Evolutionary conservation across 1,140 invertebrate species (phyloP), one percentile per base, ranked within the genome.

Genomic region (Panonychus citri): DNA sequence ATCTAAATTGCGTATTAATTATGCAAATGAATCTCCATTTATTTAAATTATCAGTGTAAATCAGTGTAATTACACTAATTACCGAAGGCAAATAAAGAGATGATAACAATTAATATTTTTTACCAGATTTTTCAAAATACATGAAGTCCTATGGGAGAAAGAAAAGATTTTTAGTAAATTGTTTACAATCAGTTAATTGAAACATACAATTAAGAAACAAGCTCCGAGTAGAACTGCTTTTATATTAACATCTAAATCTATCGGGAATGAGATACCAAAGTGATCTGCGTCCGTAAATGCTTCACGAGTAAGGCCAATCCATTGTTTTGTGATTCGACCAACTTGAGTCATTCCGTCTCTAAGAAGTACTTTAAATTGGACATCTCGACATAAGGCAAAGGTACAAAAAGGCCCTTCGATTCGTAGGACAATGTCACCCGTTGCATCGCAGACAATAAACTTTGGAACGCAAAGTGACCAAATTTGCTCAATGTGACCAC

Each of bases 361-460:
- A 24, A 50, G 56, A 8, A 56, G 21, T 21, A 77, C 75, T 62
- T 78, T 67, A 68, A 80, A 80, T 61, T 73, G 78, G 2, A 87
- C 81, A 65, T 86, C 80, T 12, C 83, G 82, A 70, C 83, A 88
- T 26, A 85, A 74, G 46, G 76, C 79, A 64, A 76, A 81, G 0
- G 81, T 82, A 68, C 82, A 86, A 42, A 84, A 68, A 0, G 88
- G 86, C 4, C 87, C 88, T 67, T 85, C 80, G 62, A 94, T 83
- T 58, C 73, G 74, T 24, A 93, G 69, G 1, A 90, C 79, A 0
- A 77, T 77, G 52, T 86, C 78, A 25, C 81, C 84, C 10, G 74
- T 66, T 3, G 78, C 76, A 68, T 91, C 80, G 60, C 82, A 78
- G 48, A 94, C 76, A 17, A 73, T 72, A 65, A 84, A 91, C 39